phyloP scores from a whole-genome alignment of 2,797 vertebrate genomes.

The Diceros bicornis region DNA sequence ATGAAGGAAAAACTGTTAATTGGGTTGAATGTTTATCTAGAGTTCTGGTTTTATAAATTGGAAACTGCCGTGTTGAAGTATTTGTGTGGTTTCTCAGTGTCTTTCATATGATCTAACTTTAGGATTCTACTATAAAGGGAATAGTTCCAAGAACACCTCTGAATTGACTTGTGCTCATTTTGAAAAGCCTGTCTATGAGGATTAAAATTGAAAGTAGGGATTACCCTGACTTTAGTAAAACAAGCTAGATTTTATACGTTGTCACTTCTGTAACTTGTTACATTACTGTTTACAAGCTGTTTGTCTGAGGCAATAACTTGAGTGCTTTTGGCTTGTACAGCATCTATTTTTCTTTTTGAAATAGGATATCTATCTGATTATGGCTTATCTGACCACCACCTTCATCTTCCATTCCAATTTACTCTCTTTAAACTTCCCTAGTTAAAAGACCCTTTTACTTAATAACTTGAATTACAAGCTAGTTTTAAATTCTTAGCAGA shows the following conservation, averaged over 20 bases:
- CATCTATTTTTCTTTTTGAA: conserved; percentile 34
- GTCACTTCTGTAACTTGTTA: neutral
- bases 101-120: conserved; percentile 53
- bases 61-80: conserved; percentile 27
- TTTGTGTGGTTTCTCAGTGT: conserved; percentile 60
- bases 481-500: conserved; percentile 61
- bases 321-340: neutral
- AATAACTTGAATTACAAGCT: conserved; percentile 60
- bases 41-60: conserved; percentile 70
- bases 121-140: conserved; percentile 43
- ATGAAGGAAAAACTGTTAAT: conserved; percentile 63
- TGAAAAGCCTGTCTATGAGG: conserved; percentile 52
- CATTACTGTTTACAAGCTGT: conserved; percentile 51
- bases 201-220: conserved; percentile 67
- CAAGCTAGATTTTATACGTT: conserved; percentile 61
- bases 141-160: conserved; percentile 3
- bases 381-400: conserved; percentile 2
- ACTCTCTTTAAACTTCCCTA: neutral
- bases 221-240: conserved; percentile 33
- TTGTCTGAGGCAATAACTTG: conserved; percentile 44
- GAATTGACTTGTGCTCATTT: conserved; percentile 61
- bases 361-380: conserved; percentile 14
- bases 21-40: conserved; percentile 30
- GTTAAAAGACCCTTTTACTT: conserved; percentile 53
- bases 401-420: neutral